Evolutionary conservation across 2,888 invertebrate genomes (phyloP), one percentile per base, ranked within the genome.

Genomic region (Pegoplata infirma): DNA sequence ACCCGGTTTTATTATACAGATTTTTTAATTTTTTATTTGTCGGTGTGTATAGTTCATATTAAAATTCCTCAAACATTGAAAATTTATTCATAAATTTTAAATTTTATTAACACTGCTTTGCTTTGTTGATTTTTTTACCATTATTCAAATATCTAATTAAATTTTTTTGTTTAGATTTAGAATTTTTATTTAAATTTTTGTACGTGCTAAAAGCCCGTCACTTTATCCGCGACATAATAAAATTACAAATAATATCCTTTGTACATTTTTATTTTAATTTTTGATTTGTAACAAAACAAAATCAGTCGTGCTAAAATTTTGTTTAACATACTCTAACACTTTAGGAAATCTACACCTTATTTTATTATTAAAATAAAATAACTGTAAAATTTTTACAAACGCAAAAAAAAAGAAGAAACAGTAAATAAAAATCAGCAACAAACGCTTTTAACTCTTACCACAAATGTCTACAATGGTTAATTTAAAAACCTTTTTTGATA

Each of bases 281-380:
- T 75, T 75, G 75, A 75, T 68, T 68, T 75, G 49, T 75, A 40
- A 17, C 59, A 36, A 49, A n/a, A 7, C 51, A 61, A 68, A 75
- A 61, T 55, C 67, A 75, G 12, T 63, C 67, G 55, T 74, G 74
- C 67, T 19, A 36, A 67, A 53, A 61, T 63, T 63, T 19, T 55
- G 68, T 55, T 68, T n/a, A n/a, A 59, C 44, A 47, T 55, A 63
- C 55, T 55, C 36, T 25, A 63, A 67, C 67, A 74, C 51, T 36
- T 67, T n/a, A 40, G 25, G 28, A 56, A 72, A 23, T 56, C 58
- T 40, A 59, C 16, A 14, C 4, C 8, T 53, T 44, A 49, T 1
- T 68, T 56, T 68, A 6, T 49, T 63, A 63, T 49, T 25, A n/a
- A 49, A 63, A 63, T 56, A 5, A 10, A 53, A 59, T 25, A 40